Evolutionary conservation across 2,888 invertebrate genomes (phyloP).

Genomic region (Drosophila melanocephala): DNA sequence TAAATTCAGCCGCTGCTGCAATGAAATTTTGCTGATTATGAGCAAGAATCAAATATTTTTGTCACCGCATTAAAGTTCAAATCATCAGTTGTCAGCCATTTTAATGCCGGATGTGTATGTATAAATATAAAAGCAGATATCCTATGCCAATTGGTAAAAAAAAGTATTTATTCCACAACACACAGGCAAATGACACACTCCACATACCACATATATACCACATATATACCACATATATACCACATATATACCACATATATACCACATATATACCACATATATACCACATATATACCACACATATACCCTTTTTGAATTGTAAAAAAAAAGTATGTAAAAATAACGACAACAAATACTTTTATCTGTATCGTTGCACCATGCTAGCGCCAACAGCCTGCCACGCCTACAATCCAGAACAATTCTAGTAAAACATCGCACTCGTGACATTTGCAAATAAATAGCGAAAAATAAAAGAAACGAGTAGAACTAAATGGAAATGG

Average conservation of each 20-base stretch:
- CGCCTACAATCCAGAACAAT: slow-evolving; percentile 12
- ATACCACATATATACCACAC: neutral
- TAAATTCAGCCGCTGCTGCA: neutral
- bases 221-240: neutral
- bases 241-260: neutral
- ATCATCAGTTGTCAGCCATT: neutral
- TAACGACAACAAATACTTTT: slow-evolving; percentile 46
- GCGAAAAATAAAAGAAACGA: slow-evolving; percentile 41
- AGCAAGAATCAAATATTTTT: neutral
- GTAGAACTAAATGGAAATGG: slow-evolving; percentile 51
- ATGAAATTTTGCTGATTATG: neutral
- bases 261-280: neutral
- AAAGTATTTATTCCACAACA: neutral
- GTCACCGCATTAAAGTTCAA: neutral
- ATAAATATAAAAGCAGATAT: neutral
- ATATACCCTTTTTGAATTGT: neutral
- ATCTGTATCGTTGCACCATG: slow-evolving; percentile 51
- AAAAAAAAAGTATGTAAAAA: neutral
- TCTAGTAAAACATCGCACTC: slow-evolving; percentile 47
- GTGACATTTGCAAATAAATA: slow-evolving; percentile 78
- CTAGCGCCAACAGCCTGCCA: slow-evolving; percentile 1
- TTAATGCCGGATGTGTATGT: neutral
- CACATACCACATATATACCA: neutral
- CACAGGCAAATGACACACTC: neutral
- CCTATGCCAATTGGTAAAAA: neutral